phyloP scores from a whole-genome alignment of 2,888 invertebrate species.

The Campoletis raptor region DNA sequence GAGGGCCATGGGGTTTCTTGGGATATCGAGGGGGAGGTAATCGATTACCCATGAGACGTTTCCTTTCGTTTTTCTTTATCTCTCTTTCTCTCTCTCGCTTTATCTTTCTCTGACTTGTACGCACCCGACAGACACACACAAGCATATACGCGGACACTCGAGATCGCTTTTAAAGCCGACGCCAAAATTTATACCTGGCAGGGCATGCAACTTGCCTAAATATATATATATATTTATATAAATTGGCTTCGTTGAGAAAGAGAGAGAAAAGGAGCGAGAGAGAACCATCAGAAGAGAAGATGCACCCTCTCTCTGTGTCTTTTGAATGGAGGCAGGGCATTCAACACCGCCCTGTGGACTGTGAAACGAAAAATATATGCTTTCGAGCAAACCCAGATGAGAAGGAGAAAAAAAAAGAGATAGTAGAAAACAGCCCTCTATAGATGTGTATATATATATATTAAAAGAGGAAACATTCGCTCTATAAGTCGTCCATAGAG shows the following conservation, averaged over 20 bases:
- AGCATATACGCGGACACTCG: constrained; percentile 6
- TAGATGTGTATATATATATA: constrained; percentile 19
- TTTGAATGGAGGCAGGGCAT: constrained; percentile 71
- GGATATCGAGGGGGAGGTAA: constrained; percentile 66
- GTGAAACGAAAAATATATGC: constrained; percentile 81
- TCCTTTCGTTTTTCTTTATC: constrained; percentile 70
- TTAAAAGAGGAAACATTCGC: constrained; percentile 44
- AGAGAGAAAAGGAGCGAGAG: constrained; percentile 28
- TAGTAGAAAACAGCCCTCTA: constrained; percentile 13
- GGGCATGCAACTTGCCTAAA: constrained; percentile 46
- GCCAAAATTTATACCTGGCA: constrained; percentile 83
- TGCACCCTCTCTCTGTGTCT: constrained; percentile 67
- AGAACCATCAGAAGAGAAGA: constrained; percentile 51
- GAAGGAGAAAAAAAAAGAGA: constrained; percentile 21
- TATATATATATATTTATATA: constrained; percentile 11
- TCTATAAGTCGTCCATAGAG: constrained; percentile 55
- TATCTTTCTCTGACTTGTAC: constrained; percentile 42
- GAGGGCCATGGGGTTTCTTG: constrained; percentile 66
- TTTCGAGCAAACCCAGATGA: constrained; percentile 60
- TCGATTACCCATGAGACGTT: constrained; percentile 72
- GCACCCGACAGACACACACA: background rate
- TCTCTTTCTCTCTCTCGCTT: constrained; percentile 37
- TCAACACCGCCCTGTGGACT: constrained; percentile 80
- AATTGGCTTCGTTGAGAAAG: constrained; percentile 19
- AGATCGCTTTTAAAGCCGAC: constrained; percentile 74